Conservation (phyloP, 2,888 invertebrate species). For the Omphaloscelis lunosa region DNA sequence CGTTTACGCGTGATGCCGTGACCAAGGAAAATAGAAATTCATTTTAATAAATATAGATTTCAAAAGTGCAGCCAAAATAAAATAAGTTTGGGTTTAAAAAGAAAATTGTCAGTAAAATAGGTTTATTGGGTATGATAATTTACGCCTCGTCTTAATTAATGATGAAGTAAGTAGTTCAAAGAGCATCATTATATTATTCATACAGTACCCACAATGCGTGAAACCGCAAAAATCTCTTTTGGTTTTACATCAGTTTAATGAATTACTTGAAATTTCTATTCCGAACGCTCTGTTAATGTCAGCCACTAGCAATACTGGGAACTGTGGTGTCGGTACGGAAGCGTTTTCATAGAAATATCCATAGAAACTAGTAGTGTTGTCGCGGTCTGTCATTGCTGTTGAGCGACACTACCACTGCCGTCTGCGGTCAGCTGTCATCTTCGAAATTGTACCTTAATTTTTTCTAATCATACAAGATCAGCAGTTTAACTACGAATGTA, state of each 20-base stretch:
- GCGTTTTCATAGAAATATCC: neutral
- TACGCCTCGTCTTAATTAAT: neutral
- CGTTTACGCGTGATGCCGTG: too few species aligned
- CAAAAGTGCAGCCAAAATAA: neutral
- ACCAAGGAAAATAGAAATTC: too few species aligned
- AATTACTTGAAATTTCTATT: neutral
- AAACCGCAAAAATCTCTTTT: neutral
- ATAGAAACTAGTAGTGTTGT: neutral
- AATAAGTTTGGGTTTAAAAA: neutral
- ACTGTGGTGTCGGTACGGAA: neutral
- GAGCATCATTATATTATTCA: neutral
- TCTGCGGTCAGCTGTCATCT: too few species aligned
- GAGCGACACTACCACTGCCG: neutral
- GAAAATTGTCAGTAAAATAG: accelerated
- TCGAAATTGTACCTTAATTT: neutral
- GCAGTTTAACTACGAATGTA: neutral
- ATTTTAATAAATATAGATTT: too few species aligned
- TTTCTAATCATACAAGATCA: neutral
- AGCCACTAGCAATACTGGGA: neutral
- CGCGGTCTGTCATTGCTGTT: neutral
- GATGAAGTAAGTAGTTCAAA: neutral
- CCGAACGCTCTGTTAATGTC: neutral
- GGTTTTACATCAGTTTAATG: neutral
- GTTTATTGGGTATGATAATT: neutral
- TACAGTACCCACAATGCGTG: too few species aligned